phyloP scores from a whole-genome alignment of 2,797 vertebrate genomes.

The Rhodeus uyekii region DNA sequence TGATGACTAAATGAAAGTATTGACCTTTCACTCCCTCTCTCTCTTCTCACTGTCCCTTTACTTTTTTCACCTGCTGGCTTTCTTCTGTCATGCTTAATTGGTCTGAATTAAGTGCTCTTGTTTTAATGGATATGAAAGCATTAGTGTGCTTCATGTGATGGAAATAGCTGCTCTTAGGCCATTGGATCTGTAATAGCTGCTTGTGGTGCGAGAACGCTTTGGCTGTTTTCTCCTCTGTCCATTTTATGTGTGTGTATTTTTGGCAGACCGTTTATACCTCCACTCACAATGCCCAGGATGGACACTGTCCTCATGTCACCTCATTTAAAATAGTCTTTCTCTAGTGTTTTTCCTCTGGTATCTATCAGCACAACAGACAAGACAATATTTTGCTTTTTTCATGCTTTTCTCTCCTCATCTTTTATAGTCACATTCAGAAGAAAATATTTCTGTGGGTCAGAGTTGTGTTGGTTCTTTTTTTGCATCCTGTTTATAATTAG shows the following conservation, averaged over 20 bases:
- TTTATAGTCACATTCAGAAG: neutral
- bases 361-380: neutral
- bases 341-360: neutral
- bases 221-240: constrained; percentile 18
- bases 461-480: neutral
- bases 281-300: constrained; percentile 5
- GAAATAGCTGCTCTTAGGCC: constrained; percentile 34
- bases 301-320: constrained; percentile 27
- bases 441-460: neutral
- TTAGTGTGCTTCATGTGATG: constrained; percentile 22
- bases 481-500: neutral
- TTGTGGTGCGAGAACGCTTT: neutral
- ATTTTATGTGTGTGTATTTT: constrained; percentile 35
- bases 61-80: neutral
- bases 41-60: neutral
- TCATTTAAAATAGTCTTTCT: constrained; percentile 22
- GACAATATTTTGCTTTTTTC: neutral
- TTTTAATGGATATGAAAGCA: constrained; percentile 39
- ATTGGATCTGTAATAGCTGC: constrained; percentile 22
- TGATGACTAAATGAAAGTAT: constrained; percentile 49
- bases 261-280: constrained; percentile 17
- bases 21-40: constrained; percentile 40
- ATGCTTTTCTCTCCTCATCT: neutral
- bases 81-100: constrained; percentile 25
- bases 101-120: constrained; percentile 36